These are phyloP conservation scores for Watsonalla binaria DNA, from an alignment of 2,888 invertebrate genomes.

Conservation along the genomic window DNA sequence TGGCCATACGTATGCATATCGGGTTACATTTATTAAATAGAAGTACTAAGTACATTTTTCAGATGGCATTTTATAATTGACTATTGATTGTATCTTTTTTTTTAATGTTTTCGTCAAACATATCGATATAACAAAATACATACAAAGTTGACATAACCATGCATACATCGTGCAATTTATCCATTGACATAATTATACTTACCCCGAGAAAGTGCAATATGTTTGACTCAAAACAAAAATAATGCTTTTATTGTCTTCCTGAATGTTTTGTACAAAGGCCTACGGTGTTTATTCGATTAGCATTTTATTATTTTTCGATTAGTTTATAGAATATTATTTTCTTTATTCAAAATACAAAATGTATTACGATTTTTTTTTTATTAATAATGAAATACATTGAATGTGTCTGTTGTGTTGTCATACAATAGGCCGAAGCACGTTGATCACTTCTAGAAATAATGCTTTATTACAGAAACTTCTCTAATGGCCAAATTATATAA, in stretches of 20 bases:
- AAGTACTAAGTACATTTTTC: conserved; percentile 47
- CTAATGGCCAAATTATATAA: neutral
- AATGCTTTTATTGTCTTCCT: conserved; percentile 42
- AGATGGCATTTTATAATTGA: conserved; percentile 35
- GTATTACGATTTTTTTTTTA: conserved; percentile 27
- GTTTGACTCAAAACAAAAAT: conserved; percentile 23
- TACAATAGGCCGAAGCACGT: conserved; percentile 3
- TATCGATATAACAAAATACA: conserved; percentile 25
- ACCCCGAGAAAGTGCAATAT: conserved; percentile 36
- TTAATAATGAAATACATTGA: conserved; percentile 29
- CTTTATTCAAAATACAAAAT: conserved; percentile 10
- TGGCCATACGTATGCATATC: conserved; percentile 42
- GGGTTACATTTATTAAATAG: conserved; percentile 45
- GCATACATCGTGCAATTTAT: neutral
- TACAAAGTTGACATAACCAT: neutral
- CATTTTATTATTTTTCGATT: conserved; percentile 40
- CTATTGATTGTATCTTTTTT: conserved; percentile 37
- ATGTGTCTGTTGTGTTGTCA: conserved; percentile 15
- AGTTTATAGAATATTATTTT: conserved; percentile 34
- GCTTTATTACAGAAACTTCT: neutral
- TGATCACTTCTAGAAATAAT: neutral
- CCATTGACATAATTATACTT: neutral
- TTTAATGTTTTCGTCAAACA: conserved; percentile 40
- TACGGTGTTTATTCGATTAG: conserved; percentile 40
- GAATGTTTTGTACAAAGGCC: conserved; percentile 45